These are phyloP conservation scores for Tuberolachnus salignus DNA, from an alignment of 2,888 invertebrate species.

Conservation along the genomic window DNA sequence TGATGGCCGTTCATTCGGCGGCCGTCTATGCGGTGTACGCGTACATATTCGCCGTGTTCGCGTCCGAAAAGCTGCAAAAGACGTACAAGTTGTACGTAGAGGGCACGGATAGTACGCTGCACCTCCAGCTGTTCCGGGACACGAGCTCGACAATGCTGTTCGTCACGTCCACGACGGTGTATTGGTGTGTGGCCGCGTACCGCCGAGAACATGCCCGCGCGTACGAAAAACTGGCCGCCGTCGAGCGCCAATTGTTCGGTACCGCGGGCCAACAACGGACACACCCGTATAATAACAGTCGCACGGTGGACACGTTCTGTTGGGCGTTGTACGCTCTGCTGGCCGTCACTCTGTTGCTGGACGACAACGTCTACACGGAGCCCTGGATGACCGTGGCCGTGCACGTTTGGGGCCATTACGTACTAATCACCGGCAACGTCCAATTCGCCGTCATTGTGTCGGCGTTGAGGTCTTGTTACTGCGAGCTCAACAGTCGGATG, in stretches of 20 bases:
- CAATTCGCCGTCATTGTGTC: slow-evolving; percentile 38
- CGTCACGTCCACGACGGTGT: slow-evolving; percentile 8
- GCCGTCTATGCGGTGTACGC: slow-evolving; percentile 20
- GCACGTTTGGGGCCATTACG: slow-evolving; percentile 20
- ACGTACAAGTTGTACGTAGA: background rate
- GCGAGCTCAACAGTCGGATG: slow-evolving; percentile 29
- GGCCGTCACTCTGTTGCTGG: background rate
- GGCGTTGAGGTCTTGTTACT: slow-evolving; percentile 12
- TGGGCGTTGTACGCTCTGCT: slow-evolving; percentile 18
- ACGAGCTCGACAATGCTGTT: background rate
- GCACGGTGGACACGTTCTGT: slow-evolving; percentile 12
- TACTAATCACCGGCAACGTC: slow-evolving; percentile 21
- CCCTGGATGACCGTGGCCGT: background rate
- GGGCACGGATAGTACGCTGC: background rate
- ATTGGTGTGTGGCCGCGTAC: background rate
- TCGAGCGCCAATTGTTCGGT: slow-evolving; percentile 10
- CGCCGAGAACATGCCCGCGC: background rate
- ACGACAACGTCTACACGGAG: background rate
- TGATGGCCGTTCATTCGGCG: background rate
- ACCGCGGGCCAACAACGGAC: background rate
- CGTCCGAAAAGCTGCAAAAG: background rate
- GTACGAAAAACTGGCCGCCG: background rate
- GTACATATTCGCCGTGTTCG: background rate
- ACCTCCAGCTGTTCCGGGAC: slow-evolving; percentile 15
- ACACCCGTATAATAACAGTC: too few relatives aligned